Conservation (phyloP, 2,888 invertebrate genomes). For the Rhamnusium bicolor region DNA sequence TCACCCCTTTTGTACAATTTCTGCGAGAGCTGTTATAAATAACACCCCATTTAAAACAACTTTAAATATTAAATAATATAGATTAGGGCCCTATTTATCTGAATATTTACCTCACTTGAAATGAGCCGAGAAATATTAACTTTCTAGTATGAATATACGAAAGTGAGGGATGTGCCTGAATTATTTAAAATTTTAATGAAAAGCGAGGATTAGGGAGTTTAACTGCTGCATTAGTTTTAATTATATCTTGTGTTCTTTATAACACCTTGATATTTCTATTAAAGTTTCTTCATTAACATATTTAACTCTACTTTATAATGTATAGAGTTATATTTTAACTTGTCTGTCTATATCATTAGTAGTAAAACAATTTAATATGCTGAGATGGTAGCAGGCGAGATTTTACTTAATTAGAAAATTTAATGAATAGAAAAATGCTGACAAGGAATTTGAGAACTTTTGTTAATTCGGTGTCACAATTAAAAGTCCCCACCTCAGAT, state of each 20-base stretch:
- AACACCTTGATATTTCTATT: slow-evolving; percentile 2
- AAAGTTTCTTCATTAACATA: neutral
- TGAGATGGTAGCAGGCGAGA: neutral
- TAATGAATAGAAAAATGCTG: slow-evolving; percentile 9
- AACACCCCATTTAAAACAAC: slow-evolving; percentile 45
- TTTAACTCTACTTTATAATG: neutral
- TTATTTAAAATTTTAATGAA: slow-evolving; percentile 23
- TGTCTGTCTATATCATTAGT: neutral
- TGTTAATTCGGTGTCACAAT: too few species aligned
- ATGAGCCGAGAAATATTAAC: slow-evolving; percentile 20
- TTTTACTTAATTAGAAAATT: slow-evolving; percentile 6
- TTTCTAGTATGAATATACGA: neutral
- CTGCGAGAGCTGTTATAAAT: slow-evolving; percentile 44
- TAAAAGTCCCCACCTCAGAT: too few species aligned
- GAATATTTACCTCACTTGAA: slow-evolving; percentile 33
- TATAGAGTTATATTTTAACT: neutral
- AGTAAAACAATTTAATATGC: neutral
- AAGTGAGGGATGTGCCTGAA: slow-evolving; percentile 4
- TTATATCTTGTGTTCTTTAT: slow-evolving; percentile 15
- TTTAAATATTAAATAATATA: slow-evolving; percentile 52
- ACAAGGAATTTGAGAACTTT: neutral
- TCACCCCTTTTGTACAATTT: slow-evolving; percentile 44
- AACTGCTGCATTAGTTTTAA: slow-evolving; percentile 8
- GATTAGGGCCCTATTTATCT: slow-evolving; percentile 50
- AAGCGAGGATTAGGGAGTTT: neutral